A percentile compares a stretch with the other conserved stretches of the same genome.
These are phyloP conservation scores for Falco punctatus DNA, from an alignment of 2,113 vertebrate species.

Conservation along the genomic window DNA sequence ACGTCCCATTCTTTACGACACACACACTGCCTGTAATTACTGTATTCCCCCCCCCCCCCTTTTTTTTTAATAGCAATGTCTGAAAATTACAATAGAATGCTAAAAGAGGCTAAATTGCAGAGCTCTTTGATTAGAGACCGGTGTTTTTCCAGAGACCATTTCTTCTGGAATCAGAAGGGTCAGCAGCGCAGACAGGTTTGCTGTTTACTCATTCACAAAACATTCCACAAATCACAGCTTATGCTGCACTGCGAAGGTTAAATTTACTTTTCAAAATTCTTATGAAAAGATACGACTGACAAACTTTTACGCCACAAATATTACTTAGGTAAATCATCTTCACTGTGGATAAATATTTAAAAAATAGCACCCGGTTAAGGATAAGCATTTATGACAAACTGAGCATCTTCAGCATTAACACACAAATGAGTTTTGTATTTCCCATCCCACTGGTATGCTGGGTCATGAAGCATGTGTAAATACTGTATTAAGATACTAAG, in stretches of 20 bases:
- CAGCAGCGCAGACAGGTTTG: not conserved
- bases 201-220: not conserved
- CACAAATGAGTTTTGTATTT: not conserved
- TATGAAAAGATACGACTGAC: not conserved
- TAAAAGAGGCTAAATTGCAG: not conserved
- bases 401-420: not conserved
- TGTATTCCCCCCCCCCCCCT: rapidly evolving
- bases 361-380: not conserved
- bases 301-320: not conserved
- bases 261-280: not conserved
- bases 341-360: not conserved
- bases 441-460: not conserved
- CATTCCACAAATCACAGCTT: not conserved
- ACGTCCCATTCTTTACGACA: not conserved
- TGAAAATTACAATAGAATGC: not conserved
- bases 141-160: not conserved
- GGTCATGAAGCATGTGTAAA: not conserved
- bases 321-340: not conserved
- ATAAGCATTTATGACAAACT: not conserved
- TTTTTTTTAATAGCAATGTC: not conserved
- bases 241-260: not conserved
- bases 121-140: not conserved
- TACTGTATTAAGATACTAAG: not conserved
- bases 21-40: not conserved
- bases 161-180: not conserved